Conservation (phyloP, 1,140 invertebrate species). For the Drosophila paulistorum region DNA sequence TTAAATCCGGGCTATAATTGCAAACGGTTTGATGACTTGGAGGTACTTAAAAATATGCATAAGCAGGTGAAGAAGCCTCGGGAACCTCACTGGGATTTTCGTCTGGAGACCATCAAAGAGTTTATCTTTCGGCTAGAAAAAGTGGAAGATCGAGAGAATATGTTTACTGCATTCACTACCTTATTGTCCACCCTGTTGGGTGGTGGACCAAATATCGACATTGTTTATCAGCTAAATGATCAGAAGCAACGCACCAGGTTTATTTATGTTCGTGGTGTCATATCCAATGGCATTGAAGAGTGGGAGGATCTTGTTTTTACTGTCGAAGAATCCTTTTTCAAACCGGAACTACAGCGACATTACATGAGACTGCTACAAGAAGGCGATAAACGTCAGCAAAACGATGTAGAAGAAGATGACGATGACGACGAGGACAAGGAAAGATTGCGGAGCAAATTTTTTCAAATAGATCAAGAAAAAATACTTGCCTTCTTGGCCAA, state of each 20-base stretch:
- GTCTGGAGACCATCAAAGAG: slow-evolving; percentile 43
- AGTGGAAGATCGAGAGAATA: slow-evolving; percentile 30
- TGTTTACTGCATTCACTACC: slow-evolving; percentile 34
- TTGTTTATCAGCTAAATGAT: neutral
- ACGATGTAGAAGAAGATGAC: slow-evolving; percentile 17
- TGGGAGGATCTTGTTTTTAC: slow-evolving; percentile 64
- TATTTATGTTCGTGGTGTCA: slow-evolving; percentile 72
- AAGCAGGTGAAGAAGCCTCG: slow-evolving; percentile 57
- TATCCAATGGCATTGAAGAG: slow-evolving; percentile 69
- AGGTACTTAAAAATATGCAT: slow-evolving; percentile 51
- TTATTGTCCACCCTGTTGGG: slow-evolving; percentile 27
- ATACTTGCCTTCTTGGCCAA: neutral
- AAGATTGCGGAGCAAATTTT: neutral
- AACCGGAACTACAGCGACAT: slow-evolving; percentile 53
- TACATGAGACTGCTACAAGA: slow-evolving; percentile 23
- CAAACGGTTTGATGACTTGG: slow-evolving; percentile 66
- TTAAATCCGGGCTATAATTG: slow-evolving; percentile 68
- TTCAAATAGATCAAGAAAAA: slow-evolving; percentile 11
- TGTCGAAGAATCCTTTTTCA: slow-evolving; percentile 56
- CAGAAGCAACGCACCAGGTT: slow-evolving; percentile 57
- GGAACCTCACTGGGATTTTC: slow-evolving; percentile 52
- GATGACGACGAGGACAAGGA: neutral
- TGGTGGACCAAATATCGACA: slow-evolving; percentile 9
- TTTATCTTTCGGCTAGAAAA: slow-evolving; percentile 48
- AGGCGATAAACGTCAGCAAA: neutral